phyloP scores from a whole-genome alignment of 1,140 invertebrate species.

The Diplogasteroides magnus region DNA sequence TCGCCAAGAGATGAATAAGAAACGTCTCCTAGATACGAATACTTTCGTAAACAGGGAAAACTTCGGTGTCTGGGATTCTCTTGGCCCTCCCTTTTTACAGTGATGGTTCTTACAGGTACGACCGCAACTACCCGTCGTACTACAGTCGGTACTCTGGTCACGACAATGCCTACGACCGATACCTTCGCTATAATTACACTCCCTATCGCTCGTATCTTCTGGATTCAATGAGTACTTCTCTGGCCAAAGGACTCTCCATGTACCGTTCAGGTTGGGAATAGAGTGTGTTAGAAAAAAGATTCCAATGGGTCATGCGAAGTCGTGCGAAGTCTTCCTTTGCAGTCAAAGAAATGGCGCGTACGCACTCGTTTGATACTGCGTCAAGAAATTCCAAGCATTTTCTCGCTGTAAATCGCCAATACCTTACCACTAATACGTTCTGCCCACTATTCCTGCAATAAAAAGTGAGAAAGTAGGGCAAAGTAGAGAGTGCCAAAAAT shows the following conservation, averaged over 20 bases:
- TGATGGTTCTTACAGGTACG: constrained; percentile 17
- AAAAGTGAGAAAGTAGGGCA: constrained; percentile 4
- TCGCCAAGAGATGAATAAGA: background rate
- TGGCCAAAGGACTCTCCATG: constrained; percentile 28
- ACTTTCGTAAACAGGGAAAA: background rate
- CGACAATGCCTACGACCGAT: constrained; percentile 16
- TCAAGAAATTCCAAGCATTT: too few species aligned
- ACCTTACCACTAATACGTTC: too few species aligned
- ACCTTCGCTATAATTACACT: constrained; percentile 24
- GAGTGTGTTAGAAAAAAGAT: constrained; percentile 1
- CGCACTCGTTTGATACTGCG: background rate
- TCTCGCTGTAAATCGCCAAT: too few species aligned
- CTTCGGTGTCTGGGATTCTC: background rate
- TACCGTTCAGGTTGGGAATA: constrained; percentile 25
- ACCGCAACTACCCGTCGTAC: constrained; percentile 33
- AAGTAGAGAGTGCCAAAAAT: background rate
- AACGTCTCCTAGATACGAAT: background rate
- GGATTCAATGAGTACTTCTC: constrained; percentile 27
- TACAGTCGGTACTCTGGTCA: constrained; percentile 28
- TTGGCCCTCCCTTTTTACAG: background rate
- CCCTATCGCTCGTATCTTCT: constrained; percentile 28
- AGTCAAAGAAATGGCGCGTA: background rate
- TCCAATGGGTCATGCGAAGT: constrained; percentile 23
- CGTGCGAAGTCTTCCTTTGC: constrained; percentile 24
- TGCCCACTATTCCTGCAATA: background rate